phyloP scores from a whole-genome alignment of 2,113 vertebrate genomes.

The Rutilus rutilus region DNA sequence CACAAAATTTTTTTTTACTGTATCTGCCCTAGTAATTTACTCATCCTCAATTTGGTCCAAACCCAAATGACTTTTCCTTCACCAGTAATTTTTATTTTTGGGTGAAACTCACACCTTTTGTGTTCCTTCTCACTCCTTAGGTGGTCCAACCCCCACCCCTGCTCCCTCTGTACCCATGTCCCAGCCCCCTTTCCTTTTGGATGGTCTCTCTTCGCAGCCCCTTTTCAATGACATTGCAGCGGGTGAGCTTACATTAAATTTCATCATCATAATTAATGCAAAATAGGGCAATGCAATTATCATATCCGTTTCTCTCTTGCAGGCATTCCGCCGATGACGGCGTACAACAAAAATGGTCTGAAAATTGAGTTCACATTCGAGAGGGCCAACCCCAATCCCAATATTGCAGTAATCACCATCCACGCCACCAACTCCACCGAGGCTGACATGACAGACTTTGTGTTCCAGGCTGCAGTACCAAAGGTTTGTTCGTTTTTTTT shows the following conservation, averaged over 20 bases:
- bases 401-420: constrained; percentile 96
- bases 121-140: constrained; percentile 69
- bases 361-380: constrained; percentile 99
- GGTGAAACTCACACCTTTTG: not conserved
- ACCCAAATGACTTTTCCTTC: not conserved
- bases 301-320: not conserved
- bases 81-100: not conserved
- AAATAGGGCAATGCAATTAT: not conserved
- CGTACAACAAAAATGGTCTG: constrained; percentile 97
- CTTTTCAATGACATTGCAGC: constrained; percentile 91
- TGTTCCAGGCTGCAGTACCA: constrained; percentile 99
- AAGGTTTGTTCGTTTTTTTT: constrained; percentile 78
- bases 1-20: too few species aligned
- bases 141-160: constrained; percentile 80
- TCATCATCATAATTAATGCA: not conserved
- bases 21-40: not conserved
- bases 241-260: constrained; percentile 72
- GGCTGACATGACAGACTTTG: constrained; percentile 96
- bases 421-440: constrained; percentile 96
- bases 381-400: constrained; percentile 94
- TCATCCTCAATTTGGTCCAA: not conserved
- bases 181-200: constrained; percentile 89
- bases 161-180: constrained; percentile 77
- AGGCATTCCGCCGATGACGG: constrained; percentile 96
- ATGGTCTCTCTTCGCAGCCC: constrained; percentile 89